A percentile compares a stretch with the other conserved stretches of the same genome.
Evolutionary conservation across 2,797 vertebrate species (phyloP).

Genomic region (Eutrigla gurnardus): DNA sequence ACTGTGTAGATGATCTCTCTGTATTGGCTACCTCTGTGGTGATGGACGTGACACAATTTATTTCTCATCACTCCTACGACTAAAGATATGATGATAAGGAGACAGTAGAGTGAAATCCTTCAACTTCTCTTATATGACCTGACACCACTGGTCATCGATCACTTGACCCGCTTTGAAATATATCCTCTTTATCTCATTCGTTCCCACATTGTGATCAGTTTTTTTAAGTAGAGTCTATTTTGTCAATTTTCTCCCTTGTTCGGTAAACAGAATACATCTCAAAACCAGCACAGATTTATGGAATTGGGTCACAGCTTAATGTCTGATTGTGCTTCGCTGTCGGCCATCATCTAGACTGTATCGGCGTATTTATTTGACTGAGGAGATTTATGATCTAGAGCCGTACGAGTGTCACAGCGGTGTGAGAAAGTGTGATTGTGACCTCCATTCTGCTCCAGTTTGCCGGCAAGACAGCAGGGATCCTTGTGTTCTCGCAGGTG

Average conservation of each 20-base stretch:
- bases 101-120: too few relatives aligned
- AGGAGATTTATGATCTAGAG: conserved; percentile 11
- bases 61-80: background rate
- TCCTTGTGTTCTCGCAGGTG: conserved; percentile 18
- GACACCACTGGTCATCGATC: too few relatives aligned
- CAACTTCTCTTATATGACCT: too few relatives aligned
- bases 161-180: background rate
- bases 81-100: too few relatives aligned
- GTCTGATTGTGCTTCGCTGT: conserved; percentile 2
- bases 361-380: conserved; percentile 15
- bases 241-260: background rate
- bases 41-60: conserved; percentile 6
- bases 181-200: background rate
- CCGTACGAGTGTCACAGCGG: conserved; percentile 2
- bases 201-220: background rate
- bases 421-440: conserved; percentile 18
- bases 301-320: conserved; percentile 15
- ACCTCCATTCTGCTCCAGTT: conserved; percentile 49
- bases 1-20: background rate
- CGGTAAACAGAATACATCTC: background rate
- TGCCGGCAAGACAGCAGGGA: conserved; percentile 4
- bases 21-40: conserved; percentile 10
- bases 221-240: background rate
- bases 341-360: conserved; percentile 3
- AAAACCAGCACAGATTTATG: conserved; percentile 14